These are phyloP conservation scores for Bradypus variegatus DNA, from an alignment of 2,797 vertebrate species.

Conservation along the genomic window DNA sequence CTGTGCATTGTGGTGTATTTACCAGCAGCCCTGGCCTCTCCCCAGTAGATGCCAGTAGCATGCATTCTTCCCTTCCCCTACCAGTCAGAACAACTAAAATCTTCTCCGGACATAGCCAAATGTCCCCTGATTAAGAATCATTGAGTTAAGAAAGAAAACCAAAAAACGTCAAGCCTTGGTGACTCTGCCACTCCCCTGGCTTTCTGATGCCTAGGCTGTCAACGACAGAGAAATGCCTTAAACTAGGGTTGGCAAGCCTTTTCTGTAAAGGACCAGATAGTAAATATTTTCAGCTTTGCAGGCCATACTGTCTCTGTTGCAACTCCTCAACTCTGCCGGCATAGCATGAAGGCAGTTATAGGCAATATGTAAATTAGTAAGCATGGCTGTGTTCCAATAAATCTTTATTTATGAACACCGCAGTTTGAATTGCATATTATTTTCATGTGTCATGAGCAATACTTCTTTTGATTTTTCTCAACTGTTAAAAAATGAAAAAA, in stretches of 20 bases:
- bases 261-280: not conserved
- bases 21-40: not conserved
- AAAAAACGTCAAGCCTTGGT: not conserved
- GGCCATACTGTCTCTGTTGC: not conserved
- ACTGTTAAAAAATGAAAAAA: not conserved
- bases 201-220: not conserved
- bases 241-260: not conserved
- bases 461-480: not conserved
- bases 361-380: not conserved
- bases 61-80: not conserved
- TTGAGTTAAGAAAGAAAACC: not conserved
- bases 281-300: not conserved
- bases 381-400: not conserved
- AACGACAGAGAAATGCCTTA: not conserved
- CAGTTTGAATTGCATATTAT: constrained; percentile 25
- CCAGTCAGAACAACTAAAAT: not conserved
- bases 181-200: not conserved
- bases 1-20: fast-evolving
- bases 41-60: not conserved
- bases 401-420: not conserved
- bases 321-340: fast-evolving
- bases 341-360: not conserved
- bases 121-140: not conserved
- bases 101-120: not conserved
- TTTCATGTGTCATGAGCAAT: not conserved